A percentile compares a stretch with the other conserved stretches of the same genome.
phyloP scores from a whole-genome alignment of 2,888 invertebrate species.

The Oxycera nigricornis region DNA sequence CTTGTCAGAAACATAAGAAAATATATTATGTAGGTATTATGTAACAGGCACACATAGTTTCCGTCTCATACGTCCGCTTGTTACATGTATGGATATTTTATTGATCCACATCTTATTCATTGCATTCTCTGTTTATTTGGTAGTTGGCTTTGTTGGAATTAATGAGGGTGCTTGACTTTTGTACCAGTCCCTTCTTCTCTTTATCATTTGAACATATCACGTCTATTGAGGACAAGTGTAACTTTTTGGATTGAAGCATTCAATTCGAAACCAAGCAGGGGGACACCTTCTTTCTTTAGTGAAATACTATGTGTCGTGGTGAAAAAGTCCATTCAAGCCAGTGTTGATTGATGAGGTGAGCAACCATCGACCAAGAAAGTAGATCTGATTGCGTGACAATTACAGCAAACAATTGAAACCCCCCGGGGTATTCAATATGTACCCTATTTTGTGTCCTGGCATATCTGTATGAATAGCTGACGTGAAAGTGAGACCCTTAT shows the following conservation, averaged over 20 bases:
- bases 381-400: slow-evolving; percentile 26
- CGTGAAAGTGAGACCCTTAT: not conserved
- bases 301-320: no score
- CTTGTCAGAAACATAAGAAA: not conserved
- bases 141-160: not conserved
- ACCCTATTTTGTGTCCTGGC: not conserved
- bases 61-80: not conserved
- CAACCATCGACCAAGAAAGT: not conserved
- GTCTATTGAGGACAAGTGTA: no score
- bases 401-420: slow-evolving; percentile 20
- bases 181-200: no score
- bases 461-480: not conserved
- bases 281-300: not conserved
- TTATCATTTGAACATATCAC: no score
- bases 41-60: not conserved
- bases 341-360: slow-evolving; percentile 17
- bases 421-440: not conserved
- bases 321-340: no score
- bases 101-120: no score
- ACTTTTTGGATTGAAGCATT: no score
- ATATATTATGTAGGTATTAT: not conserved
- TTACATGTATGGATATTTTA: not conserved
- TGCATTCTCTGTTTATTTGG: not conserved
- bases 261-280: no score
- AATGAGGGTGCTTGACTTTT: slow-evolving; percentile 19